These are phyloP conservation scores for Girardia tigrina DNA, from an alignment of 2,888 invertebrate genomes.

Conservation along the genomic window DNA sequence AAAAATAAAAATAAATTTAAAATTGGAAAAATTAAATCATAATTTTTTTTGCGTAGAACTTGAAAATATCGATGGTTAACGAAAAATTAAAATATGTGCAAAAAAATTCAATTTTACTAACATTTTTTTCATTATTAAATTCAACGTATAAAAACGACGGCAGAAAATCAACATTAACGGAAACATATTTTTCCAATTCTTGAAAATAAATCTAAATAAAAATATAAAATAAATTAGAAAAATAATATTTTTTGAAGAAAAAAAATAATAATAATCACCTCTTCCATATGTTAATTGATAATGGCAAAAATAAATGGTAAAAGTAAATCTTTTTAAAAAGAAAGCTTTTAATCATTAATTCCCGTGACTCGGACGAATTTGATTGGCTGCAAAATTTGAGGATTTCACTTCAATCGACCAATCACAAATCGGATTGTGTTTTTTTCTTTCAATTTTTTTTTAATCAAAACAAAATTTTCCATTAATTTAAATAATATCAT, in stretches of 20 bases:
- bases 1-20: not conserved
- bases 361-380: not conserved
- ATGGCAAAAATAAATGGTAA: no score
- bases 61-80: not conserved
- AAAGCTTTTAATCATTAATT: not conserved
- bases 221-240: not conserved
- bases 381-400: not conserved
- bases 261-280: not conserved
- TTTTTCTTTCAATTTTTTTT: no score
- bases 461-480: no score
- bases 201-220: not conserved
- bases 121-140: slow-evolving; percentile 6
- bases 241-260: not conserved
- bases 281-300: not conserved
- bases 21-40: no score
- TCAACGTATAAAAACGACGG: not conserved
- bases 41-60: no score
- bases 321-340: not conserved
- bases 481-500: no score
- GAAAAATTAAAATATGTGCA: not conserved
- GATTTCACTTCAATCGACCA: not conserved
- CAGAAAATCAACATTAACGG: not conserved
- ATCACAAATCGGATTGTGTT: no score
- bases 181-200: not conserved
- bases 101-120: not conserved